Evolutionary conservation across 2,113 vertebrate genomes (phyloP).

Genomic region (Thalassoma bifasciatum): DNA sequence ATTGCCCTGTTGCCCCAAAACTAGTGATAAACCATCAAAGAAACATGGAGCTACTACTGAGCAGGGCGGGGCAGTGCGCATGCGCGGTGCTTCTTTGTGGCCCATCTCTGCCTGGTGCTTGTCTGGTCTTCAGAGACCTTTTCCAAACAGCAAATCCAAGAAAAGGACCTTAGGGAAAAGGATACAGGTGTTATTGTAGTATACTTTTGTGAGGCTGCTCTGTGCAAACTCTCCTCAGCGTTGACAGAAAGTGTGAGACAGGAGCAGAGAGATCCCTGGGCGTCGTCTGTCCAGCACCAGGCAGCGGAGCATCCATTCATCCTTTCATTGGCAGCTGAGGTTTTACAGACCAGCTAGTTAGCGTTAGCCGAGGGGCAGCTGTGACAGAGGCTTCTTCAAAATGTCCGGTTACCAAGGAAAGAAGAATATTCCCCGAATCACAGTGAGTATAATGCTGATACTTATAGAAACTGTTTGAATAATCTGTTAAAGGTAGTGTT

Average conservation of each 20-base stretch:
- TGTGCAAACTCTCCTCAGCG: neutral
- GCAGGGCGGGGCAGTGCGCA: constrained; percentile 82
- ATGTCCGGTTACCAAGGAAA: constrained; percentile 98
- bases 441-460: constrained; percentile 84
- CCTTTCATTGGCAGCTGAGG: constrained; percentile 66
- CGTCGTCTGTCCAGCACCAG: constrained; percentile 70
- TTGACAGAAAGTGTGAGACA: constrained; percentile 2
- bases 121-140: constrained; percentile 65
- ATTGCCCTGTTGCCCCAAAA: neutral
- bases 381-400: constrained; percentile 64
- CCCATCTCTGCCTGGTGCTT: constrained; percentile 71
- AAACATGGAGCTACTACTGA: constrained; percentile 41
- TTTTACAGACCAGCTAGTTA: constrained; percentile 62
- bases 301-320: constrained; percentile 77
- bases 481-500: neutral
- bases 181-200: neutral
- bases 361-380: constrained; percentile 72
- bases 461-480: neutral
- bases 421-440: constrained; percentile 98
- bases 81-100: constrained; percentile 76
- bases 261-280: constrained; percentile 49
- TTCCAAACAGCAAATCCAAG: constrained; percentile 67
- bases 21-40: constrained; percentile 8
- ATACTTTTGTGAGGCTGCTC: neutral
- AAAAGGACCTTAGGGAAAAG: constrained; percentile 48